These are phyloP conservation scores for Limanda limanda DNA, from an alignment of 2,113 vertebrate genomes.

Conservation along the genomic window DNA sequence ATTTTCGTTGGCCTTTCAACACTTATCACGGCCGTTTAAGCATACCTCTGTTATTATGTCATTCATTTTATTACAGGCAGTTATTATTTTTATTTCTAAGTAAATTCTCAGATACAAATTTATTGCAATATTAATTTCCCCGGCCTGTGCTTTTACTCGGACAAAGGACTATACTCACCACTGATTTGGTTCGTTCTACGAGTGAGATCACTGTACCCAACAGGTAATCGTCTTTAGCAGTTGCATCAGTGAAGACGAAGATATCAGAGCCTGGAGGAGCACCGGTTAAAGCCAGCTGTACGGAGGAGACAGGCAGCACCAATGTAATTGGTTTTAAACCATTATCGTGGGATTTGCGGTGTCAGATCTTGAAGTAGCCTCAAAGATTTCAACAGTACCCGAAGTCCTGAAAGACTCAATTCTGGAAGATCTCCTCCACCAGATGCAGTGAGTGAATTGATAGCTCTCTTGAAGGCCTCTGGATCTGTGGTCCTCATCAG, in stretches of 20 bases:
- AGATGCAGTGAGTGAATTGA: constrained; percentile 26
- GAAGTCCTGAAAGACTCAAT: constrained; percentile 68
- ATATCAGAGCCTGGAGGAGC: constrained; percentile 71
- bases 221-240: constrained; percentile 65
- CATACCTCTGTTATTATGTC: too few relatives aligned
- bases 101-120: too few relatives aligned
- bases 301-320: not conserved
- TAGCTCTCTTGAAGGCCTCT: not conserved
- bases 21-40: too few relatives aligned
- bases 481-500: constrained; percentile 56
- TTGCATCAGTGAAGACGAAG: constrained; percentile 78
- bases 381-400: constrained; percentile 40
- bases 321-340: not conserved
- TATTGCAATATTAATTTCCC: too few relatives aligned
- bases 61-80: too few relatives aligned
- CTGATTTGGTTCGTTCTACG: constrained; percentile 64
- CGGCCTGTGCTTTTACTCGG: not conserved
- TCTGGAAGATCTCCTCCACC: constrained; percentile 61
- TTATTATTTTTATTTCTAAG: too few relatives aligned
- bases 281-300: constrained; percentile 68
- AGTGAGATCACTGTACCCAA: constrained; percentile 59
- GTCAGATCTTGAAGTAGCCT: not conserved
- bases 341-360: not conserved
- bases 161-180: constrained; percentile 38
- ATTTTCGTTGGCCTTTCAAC: too few relatives aligned